Evolutionary conservation across 1,140 invertebrate species (phyloP).

Genomic region (Heliconius congener): DNA sequence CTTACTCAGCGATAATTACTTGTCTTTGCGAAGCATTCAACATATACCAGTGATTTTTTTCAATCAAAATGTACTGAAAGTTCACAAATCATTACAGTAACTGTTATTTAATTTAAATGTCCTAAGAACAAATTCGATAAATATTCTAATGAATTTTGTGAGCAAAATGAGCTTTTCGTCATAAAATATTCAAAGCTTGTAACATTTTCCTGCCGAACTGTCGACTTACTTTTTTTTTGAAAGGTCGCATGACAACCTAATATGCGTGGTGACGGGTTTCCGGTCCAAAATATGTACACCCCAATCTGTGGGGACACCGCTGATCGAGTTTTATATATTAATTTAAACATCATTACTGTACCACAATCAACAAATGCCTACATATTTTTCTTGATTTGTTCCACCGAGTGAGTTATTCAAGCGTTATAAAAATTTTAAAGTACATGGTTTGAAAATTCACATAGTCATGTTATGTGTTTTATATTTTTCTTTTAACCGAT

Average conservation of each 20-base stretch:
- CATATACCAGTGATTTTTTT: not conserved
- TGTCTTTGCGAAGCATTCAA: conserved; percentile 23
- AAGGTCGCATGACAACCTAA: conserved; percentile 30
- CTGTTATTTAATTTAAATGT: conserved; percentile 11
- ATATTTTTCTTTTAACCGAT: conserved; percentile 28
- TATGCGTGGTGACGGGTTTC: conserved; percentile 29
- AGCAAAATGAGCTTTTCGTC: conserved; percentile 33
- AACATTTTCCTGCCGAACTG: conserved; percentile 28
- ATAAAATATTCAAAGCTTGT: conserved; percentile 35
- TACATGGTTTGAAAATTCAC: not conserved
- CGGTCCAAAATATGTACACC: conserved; percentile 17
- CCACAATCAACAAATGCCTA: not conserved
- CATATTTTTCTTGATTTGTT: not conserved
- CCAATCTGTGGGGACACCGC: conserved; percentile 23
- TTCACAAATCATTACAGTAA: not conserved
- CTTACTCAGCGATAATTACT: conserved; percentile 43
- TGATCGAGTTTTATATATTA: conserved; percentile 10
- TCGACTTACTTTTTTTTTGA: conserved; percentile 31
- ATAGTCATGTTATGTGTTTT: not conserved
- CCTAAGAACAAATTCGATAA: conserved; percentile 23
- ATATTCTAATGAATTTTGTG: conserved; percentile 30
- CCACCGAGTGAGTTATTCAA: not conserved
- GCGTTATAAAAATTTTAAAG: not conserved
- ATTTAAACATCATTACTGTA: not conserved
- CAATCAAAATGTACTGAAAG: not conserved